Base-by-base conservation (phyloP, 2,888 invertebrate species). In the Bombylius major region DNA sequence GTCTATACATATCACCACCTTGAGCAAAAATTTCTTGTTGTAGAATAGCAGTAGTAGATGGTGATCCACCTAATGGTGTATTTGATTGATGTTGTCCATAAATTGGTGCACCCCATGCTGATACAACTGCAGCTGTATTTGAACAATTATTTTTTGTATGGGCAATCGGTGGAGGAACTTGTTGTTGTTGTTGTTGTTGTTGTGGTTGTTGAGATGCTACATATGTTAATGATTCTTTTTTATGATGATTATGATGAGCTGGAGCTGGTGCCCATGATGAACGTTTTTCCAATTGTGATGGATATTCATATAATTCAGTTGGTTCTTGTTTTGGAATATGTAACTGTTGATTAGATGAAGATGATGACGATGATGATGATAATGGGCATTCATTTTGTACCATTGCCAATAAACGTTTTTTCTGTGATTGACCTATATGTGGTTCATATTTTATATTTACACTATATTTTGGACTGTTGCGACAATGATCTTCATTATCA, bases 331-430 rank as follows among this genome's bases (percentile, higher is more conserved):
- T 75, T 39, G 74, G 73, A 59, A 74, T 66, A 59, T 73, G 73
- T 53, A 73, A 69, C 62, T 73, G 65, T 61, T 62, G 33, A 13
- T 48, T 50, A 32, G 56, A 56, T 7, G 60, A 56, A 33, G 60
- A 55, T 8, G 50, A 50, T 33, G 56, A 56, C 9, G 60, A 56
- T 39, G 60, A 55, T 66, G 84, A 80, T 63, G 83, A 81, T 67
- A 82, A 73, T 71, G 79, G 79, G 66, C 83, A 84, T 65, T 87
- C 86, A 23, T 82, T 84, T 68, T 91, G 90, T 55, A 89, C 90
- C 75, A 93, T 89, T 54, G 91, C 91, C 60, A 93, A 75, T 54
- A 93, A 77, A 36, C 92, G 81, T 72, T 93, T 93, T 81, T 93
- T 93, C 75, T 93, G 91, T 54, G 89, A 88, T 70, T 88, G 87